These are phyloP conservation scores for Drosophila neocordata DNA, from an alignment of 1,140 invertebrate species.

Conservation along the genomic window DNA sequence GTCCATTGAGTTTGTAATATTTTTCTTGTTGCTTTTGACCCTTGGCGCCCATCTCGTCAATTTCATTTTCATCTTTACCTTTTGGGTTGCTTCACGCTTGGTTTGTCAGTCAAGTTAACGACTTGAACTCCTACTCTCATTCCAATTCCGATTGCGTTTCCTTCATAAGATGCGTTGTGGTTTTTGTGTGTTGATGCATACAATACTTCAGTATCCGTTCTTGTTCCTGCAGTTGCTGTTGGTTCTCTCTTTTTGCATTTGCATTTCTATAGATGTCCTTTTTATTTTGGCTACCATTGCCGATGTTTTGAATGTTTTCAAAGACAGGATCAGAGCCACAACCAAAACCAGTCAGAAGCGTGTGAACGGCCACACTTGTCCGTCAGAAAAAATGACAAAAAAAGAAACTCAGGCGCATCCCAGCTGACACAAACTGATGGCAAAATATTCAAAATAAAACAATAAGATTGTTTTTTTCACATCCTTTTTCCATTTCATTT, in stretches of 20 bases:
- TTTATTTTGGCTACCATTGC: slow-evolving; percentile 20
- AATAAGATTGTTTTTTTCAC: neutral
- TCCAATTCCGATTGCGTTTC: slow-evolving; percentile 1
- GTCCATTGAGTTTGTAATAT: neutral
- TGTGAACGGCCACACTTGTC: slow-evolving; percentile 62
- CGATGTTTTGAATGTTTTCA: slow-evolving; percentile 31
- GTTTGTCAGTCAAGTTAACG: slow-evolving; percentile 39
- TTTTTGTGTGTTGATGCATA: slow-evolving; percentile 30
- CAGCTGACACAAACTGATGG: neutral
- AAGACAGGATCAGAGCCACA: neutral
- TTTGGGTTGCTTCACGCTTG: slow-evolving; percentile 46
- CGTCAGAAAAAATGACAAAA: slow-evolving; percentile 24
- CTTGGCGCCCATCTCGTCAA: slow-evolving; percentile 31
- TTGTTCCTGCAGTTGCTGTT: neutral
- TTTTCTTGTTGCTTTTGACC: slow-evolving; percentile 18
- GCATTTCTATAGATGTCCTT: slow-evolving; percentile 56
- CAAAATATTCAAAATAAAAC: neutral
- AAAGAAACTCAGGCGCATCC: neutral
- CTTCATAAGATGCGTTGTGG: slow-evolving; percentile 2
- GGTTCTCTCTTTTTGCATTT: slow-evolving; percentile 44
- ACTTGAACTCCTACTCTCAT: slow-evolving; percentile 14
- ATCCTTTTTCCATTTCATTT: neutral
- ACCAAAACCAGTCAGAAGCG: slow-evolving; percentile 33
- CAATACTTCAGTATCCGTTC: slow-evolving; percentile 14
- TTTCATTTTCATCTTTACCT: slow-evolving; percentile 44